phyloP scores from a whole-genome alignment of 2,113 vertebrate species.

The Aptenodytes forsteri region DNA sequence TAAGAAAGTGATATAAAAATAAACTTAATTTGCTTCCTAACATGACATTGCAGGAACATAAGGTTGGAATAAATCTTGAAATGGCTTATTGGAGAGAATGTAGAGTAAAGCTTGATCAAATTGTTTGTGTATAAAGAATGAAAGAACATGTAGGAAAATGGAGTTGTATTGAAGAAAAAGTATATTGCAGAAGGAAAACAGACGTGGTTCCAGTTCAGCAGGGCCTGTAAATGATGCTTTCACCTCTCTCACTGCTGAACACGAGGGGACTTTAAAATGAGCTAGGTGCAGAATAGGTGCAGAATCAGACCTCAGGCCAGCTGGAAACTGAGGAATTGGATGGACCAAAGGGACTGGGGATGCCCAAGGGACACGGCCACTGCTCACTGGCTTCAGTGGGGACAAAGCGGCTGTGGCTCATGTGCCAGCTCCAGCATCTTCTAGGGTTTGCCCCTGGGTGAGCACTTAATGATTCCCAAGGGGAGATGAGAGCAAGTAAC shows the following conservation, averaged over 20 bases:
- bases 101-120: background rate
- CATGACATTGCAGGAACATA: background rate
- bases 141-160: background rate
- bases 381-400: background rate
- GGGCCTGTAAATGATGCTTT: background rate
- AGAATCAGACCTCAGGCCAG: background rate
- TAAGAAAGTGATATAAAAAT: background rate
- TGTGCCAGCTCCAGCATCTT: background rate
- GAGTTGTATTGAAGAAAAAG: background rate
- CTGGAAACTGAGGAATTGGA: background rate
- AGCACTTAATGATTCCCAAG: background rate
- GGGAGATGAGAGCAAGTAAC: background rate
- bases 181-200: conserved; percentile 2
- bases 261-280: background rate
- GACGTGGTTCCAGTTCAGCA: conserved; percentile 29
- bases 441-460: too few species aligned
- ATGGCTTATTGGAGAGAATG: background rate
- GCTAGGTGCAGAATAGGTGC: background rate
- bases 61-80: conserved; percentile 16
- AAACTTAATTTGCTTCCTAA: conserved; percentile 4
- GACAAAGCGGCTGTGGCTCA: background rate
- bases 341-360: background rate
- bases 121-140: conserved; percentile 1
- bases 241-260: background rate
- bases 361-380: background rate